Evolutionary conservation across 2,888 invertebrate species (phyloP), one percentile per base, ranked within the genome.

Genomic region (Tipula vernalis): DNA sequence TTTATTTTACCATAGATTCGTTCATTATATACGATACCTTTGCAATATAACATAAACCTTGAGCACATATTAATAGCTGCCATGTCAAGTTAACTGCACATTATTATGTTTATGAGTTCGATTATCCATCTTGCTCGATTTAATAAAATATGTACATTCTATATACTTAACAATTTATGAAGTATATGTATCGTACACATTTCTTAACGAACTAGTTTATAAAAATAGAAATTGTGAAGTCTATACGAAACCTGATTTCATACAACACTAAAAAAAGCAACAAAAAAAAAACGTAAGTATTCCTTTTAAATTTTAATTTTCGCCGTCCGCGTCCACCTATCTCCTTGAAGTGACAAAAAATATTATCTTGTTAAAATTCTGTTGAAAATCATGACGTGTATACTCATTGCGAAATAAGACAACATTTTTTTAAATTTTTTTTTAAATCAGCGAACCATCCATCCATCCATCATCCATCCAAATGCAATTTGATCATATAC

Each of bases 401-500:
- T 18, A 8, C 1, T 18, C 71, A 71, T 28, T 28, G 71, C 28
- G 28, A 71, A 71, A 28, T 28, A 71, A 71, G 28, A 71, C 18
- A 71, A 71, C 10, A 71, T 10, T 71, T 57, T 71, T 71, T 28
- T n/a, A n/a, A n/a, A n/a, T n/a, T 28, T 71, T 71, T 10, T 71
- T 71, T 71, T 71, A 71, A 71, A 71, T 71, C 71, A 71, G 71
- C 71, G 71, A 71, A 71, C 28, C 71, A 71, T 71, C 71, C 71
- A 71, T 71, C 71, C 71, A 71, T 71, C 71, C 71, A 28, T 71
- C 71, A 71, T 71, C 71, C 71, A 28, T 71, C 71, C 71, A 71
- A 71, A 71, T 71, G 71, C 71, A 71, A 71, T 71, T 71, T 71
- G 71, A 71, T 71, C 71, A 71, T 71, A 71, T 71, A 71, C 71